Percentiles rank a stretch among this genome's conserved stretches.
Conservation (phyloP, 2,113 vertebrate species). For the Sinosuthora webbiana region DNA sequence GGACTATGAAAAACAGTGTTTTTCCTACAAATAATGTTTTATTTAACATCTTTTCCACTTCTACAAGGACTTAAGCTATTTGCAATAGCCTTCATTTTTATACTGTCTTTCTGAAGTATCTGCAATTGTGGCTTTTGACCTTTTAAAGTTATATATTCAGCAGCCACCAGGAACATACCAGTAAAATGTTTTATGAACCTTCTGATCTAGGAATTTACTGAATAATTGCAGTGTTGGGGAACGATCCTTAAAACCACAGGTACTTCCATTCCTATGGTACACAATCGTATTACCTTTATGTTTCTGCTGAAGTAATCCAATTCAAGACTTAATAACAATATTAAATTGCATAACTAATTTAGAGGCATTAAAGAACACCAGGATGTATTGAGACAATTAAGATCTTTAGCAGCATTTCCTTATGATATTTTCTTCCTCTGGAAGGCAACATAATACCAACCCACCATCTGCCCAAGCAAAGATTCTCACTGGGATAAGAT, state of each 20-base stretch:
- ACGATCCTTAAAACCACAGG: conserved; percentile 12
- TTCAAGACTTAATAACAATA: conserved; percentile 18
- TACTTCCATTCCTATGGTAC: background rate
- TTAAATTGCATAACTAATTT: conserved; percentile 52
- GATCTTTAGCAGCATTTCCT: conserved; percentile 5
- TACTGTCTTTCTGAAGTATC: background rate
- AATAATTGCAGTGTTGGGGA: background rate
- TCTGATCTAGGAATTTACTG: background rate
- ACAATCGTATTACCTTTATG: conserved; percentile 42
- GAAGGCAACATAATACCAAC: conserved; percentile 21
- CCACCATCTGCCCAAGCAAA: background rate
- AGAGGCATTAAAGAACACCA: conserved; percentile 40
- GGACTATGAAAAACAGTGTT: background rate
- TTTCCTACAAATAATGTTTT: background rate
- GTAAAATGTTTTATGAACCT: background rate
- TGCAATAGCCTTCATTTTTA: background rate
- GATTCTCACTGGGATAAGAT: background rate
- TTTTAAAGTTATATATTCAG: background rate
- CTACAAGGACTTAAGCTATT: background rate
- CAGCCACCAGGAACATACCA: background rate
- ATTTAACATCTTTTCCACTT: background rate
- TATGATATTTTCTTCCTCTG: background rate
- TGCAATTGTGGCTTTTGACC: background rate
- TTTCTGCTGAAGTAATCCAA: conserved; percentile 37
- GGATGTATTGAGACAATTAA: conserved; percentile 50